These are phyloP conservation scores for Polypedilum pembai DNA, from an alignment of 1,140 invertebrate genomes.

Conservation along the genomic window DNA sequence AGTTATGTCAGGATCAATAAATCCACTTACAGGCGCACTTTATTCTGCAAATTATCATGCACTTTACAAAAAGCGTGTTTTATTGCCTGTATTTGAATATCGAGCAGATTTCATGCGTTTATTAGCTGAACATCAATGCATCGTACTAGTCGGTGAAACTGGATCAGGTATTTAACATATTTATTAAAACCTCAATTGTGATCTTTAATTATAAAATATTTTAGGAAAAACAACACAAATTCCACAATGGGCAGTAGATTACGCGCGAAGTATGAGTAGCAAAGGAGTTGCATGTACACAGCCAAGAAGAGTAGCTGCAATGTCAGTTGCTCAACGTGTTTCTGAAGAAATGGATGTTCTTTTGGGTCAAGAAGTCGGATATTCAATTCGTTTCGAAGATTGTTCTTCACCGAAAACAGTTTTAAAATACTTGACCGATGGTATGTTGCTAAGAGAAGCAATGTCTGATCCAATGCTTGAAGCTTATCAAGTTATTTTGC, in stretches of 20 bases:
- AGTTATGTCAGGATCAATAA: constrained; percentile 51
- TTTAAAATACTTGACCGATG: constrained; percentile 89
- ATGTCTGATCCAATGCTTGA: constrained; percentile 62
- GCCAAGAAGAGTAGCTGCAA: constrained; percentile 90
- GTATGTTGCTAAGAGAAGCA: constrained; percentile 86
- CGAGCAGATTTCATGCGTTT: constrained; percentile 91
- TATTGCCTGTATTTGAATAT: constrained; percentile 96
- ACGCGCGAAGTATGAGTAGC: constrained; percentile 58
- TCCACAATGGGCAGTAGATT: constrained; percentile 86
- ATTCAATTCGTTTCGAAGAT: constrained; percentile 88
- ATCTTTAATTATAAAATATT: background rate
- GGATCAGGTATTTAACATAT: constrained; percentile 44
- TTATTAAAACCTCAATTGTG: background rate
- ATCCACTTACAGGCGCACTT: constrained; percentile 65
- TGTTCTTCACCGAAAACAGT: constrained; percentile 64
- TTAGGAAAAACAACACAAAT: constrained; percentile 93
- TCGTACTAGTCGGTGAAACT: constrained; percentile 68
- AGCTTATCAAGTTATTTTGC: constrained; percentile 75
- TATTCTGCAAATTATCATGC: constrained; percentile 78
- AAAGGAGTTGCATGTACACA: constrained; percentile 92
- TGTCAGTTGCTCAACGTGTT: constrained; percentile 93
- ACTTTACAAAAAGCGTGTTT: constrained; percentile 78
- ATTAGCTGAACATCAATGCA: constrained; percentile 56
- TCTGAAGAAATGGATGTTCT: constrained; percentile 97
- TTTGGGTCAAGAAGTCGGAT: constrained; percentile 88